Base-by-base conservation (phyloP, 1,140 invertebrate genomes). In the Nephotettix cincticeps region DNA sequence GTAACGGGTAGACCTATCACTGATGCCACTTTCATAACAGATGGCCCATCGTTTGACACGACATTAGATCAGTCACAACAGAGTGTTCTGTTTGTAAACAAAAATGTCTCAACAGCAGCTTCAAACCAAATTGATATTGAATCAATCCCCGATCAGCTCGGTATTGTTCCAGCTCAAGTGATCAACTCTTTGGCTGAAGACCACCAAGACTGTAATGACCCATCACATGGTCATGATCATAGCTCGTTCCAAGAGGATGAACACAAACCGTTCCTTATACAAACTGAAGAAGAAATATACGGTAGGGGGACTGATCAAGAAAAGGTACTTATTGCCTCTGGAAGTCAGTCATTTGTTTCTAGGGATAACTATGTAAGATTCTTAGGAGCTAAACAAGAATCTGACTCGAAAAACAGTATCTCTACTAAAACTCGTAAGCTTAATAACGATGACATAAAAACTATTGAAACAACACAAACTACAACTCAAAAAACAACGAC, bases 361-460 rank as follows among this genome's bases (percentile, higher is more conserved):
- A 79, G 75, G 66, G 79, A 83, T 23, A 84, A 84, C 70, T 83
- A 83, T 28, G 75, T 82, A 13, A 29, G 58, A 43, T 75, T 68
- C 28, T 17, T 70, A 6, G 63, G 40, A 23, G 30, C 64, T 23
- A 67, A 67, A 45, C 64, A 67, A 43, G 36, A 67, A 21, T 13
- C 11, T 25, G 56, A 61, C 9, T 27, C 21, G 9, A 61, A 61
- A 27, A 11, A 14, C n/a, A 61, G 25, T 23, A n/a, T 23, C 19
- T 6, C 47, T n/a, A 9, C 47, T 3, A 51, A n/a, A 51, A n/a
- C n/a, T 23, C 17, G n/a, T 4, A 51, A 23, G 3, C 6, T n/a
- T 4, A 51, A 19, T 51, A 6, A 51, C 4, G 19, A 51, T 19
- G n/a, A 14, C 14, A 36, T 36, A 4, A 36, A 14, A 36, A 4